Evolutionary conservation across 2,113 vertebrate genomes (phyloP), one percentile per base, ranked within the genome.

Genomic region (Lepisosteus osseus): DNA sequence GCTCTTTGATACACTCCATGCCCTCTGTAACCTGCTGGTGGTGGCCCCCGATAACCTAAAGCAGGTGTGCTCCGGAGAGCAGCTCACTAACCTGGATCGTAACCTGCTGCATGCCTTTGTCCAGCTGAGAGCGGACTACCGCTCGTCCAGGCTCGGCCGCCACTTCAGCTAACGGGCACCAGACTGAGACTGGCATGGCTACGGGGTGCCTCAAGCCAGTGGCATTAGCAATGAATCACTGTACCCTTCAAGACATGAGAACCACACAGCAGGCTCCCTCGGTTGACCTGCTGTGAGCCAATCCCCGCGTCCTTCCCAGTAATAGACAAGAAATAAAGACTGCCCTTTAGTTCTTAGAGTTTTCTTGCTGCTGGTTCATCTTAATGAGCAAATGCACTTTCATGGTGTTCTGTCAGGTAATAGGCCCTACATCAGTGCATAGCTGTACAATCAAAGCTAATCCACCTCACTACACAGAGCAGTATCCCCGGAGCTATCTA

Each of bases 11-110:
- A 98, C 96, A 13, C 93, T 99, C 83, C 97, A 99, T 71, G 95
- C 97, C 78, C 96, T 99, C 79, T 99, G 97, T 90, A 99, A 99
- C 89, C 97, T 99, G 71, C 90, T 99, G 83, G 97, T 99, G 11
- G 97, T 98, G 55, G 95, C 95, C 73, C 97, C 97, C 14, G 97
- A 99, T 90, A 99, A 99, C 82, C 91, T 99, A 79, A 99, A 99
- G 88, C 97, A 99, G 86, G 96, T 99, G 72, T 99, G 97, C 86
- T 99, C 97, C 44, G 97, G 97, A 72, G 97, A 99, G 83, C 97
- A 99, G 72, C 94, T 99, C 78, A 97, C 96, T 82, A 98, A 95
- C 80, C 92, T 99, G 91, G 97, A 99, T 90, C 94, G 95, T 81
- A 97, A 96, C 90, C 96, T 98, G 76, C 94, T 98, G 75, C 97